Conservation (phyloP, 2,797 vertebrate species). For the Chiloscyllium punctatum region DNA sequence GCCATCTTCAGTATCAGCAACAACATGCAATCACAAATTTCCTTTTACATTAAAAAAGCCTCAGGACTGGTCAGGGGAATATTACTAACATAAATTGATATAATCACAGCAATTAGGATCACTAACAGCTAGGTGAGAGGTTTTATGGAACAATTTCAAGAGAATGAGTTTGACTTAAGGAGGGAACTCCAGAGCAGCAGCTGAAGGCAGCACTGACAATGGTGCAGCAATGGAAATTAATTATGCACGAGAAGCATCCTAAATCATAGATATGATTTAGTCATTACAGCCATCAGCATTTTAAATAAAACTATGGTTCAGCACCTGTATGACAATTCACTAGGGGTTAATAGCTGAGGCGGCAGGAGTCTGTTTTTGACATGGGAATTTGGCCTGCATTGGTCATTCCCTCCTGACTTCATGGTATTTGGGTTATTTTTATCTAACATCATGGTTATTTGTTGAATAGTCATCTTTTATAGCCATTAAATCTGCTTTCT, state of each 20-base stretch:
- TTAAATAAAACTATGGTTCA: not conserved
- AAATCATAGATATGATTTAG: not conserved
- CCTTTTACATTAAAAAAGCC: not conserved
- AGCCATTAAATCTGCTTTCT: not conserved
- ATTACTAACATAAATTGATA: not conserved
- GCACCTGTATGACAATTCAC: not conserved
- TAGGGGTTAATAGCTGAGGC: not conserved
- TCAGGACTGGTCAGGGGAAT: too few species aligned
- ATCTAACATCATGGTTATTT: not conserved
- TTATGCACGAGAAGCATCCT: not conserved
- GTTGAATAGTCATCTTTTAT: not conserved
- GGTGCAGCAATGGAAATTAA: not conserved
- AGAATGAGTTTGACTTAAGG: not conserved
- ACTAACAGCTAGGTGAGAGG: not conserved
- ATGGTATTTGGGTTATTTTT: not conserved
- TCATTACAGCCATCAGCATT: not conserved
- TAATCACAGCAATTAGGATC: not conserved
- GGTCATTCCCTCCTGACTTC: not conserved
- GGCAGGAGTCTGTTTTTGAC: too few species aligned
- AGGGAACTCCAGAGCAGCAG: not conserved
- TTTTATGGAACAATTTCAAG: not conserved
- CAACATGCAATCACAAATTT: not conserved
- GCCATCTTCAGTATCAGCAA: not conserved
- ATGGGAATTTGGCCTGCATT: not conserved
- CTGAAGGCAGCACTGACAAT: not conserved